Evolutionary conservation across 2,113 vertebrate species (phyloP).

Genomic region (Hyaena hyaena): DNA sequence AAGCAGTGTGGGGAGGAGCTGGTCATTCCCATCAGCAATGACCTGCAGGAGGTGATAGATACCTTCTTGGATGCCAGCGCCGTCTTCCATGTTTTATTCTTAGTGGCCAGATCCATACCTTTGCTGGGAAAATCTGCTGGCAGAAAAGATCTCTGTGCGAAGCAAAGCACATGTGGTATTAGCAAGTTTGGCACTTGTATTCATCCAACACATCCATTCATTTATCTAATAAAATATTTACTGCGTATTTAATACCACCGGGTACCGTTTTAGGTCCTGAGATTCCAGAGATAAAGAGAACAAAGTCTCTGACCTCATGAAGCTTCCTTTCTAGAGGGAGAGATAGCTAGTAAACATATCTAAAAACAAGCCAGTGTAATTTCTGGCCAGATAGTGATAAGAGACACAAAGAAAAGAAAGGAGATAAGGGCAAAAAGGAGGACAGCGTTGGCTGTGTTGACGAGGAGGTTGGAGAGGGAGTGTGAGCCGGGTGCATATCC

Average conservation of each 20-base stretch:
- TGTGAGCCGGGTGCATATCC: not conserved
- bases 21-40: not conserved
- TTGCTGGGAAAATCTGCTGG: not conserved
- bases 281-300: not conserved
- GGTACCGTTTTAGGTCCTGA: not conserved
- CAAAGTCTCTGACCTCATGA: not conserved
- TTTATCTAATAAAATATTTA: not conserved
- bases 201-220: not conserved
- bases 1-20: not conserved
- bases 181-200: not conserved
- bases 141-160: not conserved
- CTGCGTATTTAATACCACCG: not conserved
- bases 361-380: not conserved
- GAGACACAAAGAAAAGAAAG: not conserved
- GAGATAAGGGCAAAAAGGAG: not conserved
- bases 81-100: not conserved
- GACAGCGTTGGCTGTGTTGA: not conserved
- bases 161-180: not conserved
- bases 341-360: not conserved
- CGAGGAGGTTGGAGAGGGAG: not conserved
- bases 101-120: not conserved
- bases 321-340: not conserved
- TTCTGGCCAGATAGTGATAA: not conserved
- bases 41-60: not conserved
- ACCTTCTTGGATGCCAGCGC: not conserved